Evolutionary conservation across 2,888 invertebrate species (phyloP), one percentile per base, ranked within the genome.

Genomic region (Pachydiplax longipennis): DNA sequence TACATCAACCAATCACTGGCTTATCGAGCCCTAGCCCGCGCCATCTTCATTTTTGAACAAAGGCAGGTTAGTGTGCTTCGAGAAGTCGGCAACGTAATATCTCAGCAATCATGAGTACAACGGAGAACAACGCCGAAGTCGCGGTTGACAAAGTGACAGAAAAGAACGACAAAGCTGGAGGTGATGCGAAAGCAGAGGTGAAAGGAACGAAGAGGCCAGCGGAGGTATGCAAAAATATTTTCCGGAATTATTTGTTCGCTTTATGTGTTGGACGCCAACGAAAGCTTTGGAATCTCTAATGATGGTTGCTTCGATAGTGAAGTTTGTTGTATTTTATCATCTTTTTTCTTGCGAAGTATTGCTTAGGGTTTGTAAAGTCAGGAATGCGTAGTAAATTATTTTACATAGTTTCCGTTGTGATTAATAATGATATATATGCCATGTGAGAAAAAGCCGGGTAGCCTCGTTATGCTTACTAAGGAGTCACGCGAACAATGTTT

Each of bases 161-260:
- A 94, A 95, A 95, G 94, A 94, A 93, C 93, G 97, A 97, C 93
- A 97, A 97, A 95, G 95, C 95, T 94, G 95, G 95, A 92, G 94
- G 93, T 91, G 97, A 97, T 94, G 95, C 96, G 91, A 97, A 97
- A 95, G 96, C 97, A 95, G 97, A 97, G 94, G 95, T 97, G 94
- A 97, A 97, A 95, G 97, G 97, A 95, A 97, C 97, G 94, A 97
- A 97, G 95, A 96, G 97, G 95, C 96, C 97, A 95, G 97, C 97
- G 93, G 97, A 97, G 96, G 97, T 97, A 95, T 96, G 97, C 96
- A 90, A 61, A 82, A 91, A 90, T 92, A 91, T 82, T 91, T 81
- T 90, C 90, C 80, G 37, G 18, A 61, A 61, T 87, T 87, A 18
- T 22, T 58, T 61, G 61, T 90, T 90, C 53, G 48, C 90, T 37